Evolutionary conservation across 2,113 vertebrate genomes (phyloP), one percentile per base, ranked within the genome.

Genomic region (Colinus virginianus): DNA sequence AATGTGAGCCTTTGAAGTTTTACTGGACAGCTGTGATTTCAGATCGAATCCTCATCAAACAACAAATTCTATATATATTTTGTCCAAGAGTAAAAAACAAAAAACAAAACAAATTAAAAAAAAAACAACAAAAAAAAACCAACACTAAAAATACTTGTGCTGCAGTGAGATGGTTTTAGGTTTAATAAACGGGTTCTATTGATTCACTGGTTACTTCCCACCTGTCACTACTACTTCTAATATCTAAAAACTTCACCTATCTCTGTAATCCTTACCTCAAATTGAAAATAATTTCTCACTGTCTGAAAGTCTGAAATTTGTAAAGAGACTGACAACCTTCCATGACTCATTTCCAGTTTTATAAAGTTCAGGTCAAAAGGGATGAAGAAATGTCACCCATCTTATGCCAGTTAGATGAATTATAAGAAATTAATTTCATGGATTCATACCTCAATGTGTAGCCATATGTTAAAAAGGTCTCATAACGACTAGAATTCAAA

Each of bases 131-230:
- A 36, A 36, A 63, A 84, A 12, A 1, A n/a, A n/a, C n/a, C 20
- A 62, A 6, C 4, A 23, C 34, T 42, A 25, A 93, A 90, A 88
- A 46, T 59, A 63, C 11, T 8, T 74, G 26, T 26, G 92, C 49
- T 64, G 14, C 13, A 19, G 4, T 61, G 11, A 30, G 32, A 23
- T 84, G 55, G 66, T 92, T 94, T 95, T 64, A 90, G 43, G 56
- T 71, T 72, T 86, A 87, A 87, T 74, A 93, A 93, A 89, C 79
- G 36, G 42, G 87, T 66, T 83, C 82, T 87, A 55, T 53, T 64
- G 87, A 90, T 53, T 84, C 72, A 28, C 22, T 17, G 17, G 30
- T 56, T 5, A 28, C 13, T 53, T 26, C 15, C 7, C 43, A 70
- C 15, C 9, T 19, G 43, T 22, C 63, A 40, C 25, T 46, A 34